phyloP scores from a whole-genome alignment of 2,113 vertebrate genomes.

The Cyprinodon tularosa region DNA sequence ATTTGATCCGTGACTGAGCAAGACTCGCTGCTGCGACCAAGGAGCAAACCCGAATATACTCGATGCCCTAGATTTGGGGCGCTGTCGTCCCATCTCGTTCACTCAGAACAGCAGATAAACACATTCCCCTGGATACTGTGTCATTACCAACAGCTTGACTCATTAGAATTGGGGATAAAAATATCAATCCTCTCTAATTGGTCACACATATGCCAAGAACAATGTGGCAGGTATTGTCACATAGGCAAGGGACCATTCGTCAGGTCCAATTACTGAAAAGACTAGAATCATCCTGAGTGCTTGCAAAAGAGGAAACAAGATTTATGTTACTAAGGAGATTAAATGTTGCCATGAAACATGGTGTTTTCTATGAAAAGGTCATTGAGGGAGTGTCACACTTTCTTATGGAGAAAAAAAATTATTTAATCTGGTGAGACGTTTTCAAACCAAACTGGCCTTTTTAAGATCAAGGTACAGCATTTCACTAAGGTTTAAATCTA shows the following conservation, averaged over 20 bases:
- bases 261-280: constrained; percentile 36
- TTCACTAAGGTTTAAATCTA: no score
- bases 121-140: constrained; percentile 14
- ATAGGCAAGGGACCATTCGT: constrained; percentile 41
- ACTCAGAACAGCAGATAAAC: constrained; percentile 48
- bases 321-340: background rate
- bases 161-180: constrained; percentile 48
- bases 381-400: no score
- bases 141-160: constrained; percentile 50
- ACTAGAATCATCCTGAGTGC: constrained; percentile 9
- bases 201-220: constrained; percentile 52
- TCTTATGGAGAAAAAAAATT: no score
- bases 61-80: constrained; percentile 24
- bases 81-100: constrained; percentile 4
- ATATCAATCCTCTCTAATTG: constrained; percentile 60
- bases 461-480: no score
- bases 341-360: no score
- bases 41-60: constrained; percentile 69
- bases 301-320: background rate
- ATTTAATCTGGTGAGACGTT: no score
- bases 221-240: constrained; percentile 47
- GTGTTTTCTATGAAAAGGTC: no score
- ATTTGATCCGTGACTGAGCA: constrained; percentile 56
- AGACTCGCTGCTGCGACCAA: constrained; percentile 51
- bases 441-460: no score